These are phyloP conservation scores for Triplophysa yarkandensis DNA, from an alignment of 2,797 vertebrate genomes.

Conservation along the genomic window DNA sequence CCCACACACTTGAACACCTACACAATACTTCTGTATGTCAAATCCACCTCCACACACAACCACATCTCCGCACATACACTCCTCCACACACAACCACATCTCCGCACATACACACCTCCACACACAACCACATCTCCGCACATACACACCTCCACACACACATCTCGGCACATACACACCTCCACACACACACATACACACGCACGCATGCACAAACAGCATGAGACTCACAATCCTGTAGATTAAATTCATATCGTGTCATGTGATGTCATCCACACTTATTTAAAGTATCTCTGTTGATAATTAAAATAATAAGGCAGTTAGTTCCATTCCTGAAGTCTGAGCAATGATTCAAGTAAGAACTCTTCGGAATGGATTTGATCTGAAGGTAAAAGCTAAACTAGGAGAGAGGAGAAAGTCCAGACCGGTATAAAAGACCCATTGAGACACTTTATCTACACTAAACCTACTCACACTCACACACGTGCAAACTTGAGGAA, in stretches of 20 bases:
- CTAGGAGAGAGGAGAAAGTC: too few relatives aligned
- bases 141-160: constrained; percentile 23
- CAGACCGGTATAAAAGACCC: too few relatives aligned
- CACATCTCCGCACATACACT: constrained; percentile 23
- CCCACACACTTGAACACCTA: constrained; percentile 24
- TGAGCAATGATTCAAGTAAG: too few relatives aligned
- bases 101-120: constrained; percentile 15
- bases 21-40: not conserved
- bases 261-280: too few relatives aligned
- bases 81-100: constrained; percentile 21
- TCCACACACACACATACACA: constrained; percentile 1
- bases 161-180: constrained; percentile 12
- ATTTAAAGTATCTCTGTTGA: too few relatives aligned
- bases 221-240: constrained; percentile 57
- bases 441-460: too few relatives aligned
- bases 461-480: too few relatives aligned
- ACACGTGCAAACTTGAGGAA: too few relatives aligned
- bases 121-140: constrained; percentile 26
- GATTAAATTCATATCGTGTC: constrained; percentile 28
- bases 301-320: too few relatives aligned
- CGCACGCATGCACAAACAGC: constrained; percentile 1
- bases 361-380: too few relatives aligned
- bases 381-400: too few relatives aligned
- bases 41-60: constrained; percentile 4
- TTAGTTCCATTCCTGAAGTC: too few relatives aligned